phyloP scores from a whole-genome alignment of 2,113 vertebrate species.

The Salvelinus namaycush region DNA sequence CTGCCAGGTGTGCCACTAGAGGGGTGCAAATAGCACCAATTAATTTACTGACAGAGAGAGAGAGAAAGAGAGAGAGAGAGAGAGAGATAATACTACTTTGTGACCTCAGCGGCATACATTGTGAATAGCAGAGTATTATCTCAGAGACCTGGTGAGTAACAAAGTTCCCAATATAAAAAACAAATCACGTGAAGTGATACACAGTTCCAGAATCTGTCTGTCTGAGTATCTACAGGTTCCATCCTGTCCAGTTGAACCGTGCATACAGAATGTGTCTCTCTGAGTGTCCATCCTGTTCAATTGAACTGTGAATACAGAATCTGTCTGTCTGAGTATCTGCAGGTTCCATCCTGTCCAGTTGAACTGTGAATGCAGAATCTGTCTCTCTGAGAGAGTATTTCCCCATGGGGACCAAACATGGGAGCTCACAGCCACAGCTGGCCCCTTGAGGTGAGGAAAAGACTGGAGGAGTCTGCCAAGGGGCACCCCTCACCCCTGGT shows the following conservation, averaged over 20 bases:
- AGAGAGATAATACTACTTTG: no score
- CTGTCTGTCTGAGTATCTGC: no score
- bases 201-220: no score
- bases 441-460: slow-evolving; percentile 35
- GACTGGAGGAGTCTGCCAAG: slow-evolving; percentile 39
- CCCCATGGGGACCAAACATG: slow-evolving; percentile 27
- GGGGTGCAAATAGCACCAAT: background rate
- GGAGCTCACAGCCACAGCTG: slow-evolving; percentile 39
- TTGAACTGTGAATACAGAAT: no score
- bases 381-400: slow-evolving; percentile 11
- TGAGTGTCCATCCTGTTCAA: no score
- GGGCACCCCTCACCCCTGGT: slow-evolving; percentile 25
- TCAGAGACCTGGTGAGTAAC: background rate
- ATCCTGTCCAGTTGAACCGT: no score
- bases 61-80: background rate
- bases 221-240: no score
- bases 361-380: no score
- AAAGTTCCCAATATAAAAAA: background rate
- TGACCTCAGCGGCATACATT: no score
- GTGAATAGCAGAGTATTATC: no score
- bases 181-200: background rate
- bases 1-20: background rate
- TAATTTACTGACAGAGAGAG: background rate
- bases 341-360: no score
- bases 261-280: no score